phyloP scores from a whole-genome alignment of 2,888 invertebrate genomes.

The Arrhopalites spinosus region DNA sequence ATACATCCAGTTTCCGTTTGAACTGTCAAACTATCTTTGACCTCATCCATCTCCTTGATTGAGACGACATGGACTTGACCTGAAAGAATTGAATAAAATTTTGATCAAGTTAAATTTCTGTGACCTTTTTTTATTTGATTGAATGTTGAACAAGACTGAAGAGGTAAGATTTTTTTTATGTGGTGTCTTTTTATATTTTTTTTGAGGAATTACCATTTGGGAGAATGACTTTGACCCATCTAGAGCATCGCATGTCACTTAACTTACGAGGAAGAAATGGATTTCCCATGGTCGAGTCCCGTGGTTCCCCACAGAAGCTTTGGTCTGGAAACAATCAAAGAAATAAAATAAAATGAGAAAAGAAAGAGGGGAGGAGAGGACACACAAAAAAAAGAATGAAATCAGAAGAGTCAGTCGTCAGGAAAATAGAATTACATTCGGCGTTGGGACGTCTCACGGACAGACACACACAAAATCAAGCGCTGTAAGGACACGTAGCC shows the following conservation, averaged over 20 bases:
- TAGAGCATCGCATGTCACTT: constrained; percentile 54
- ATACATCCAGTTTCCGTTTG: constrained; percentile 54
- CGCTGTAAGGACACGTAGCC: neutral
- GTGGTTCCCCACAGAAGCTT: constrained; percentile 35
- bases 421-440: constrained; percentile 20
- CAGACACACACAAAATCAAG: neutral
- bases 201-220: constrained; percentile 39
- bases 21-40: constrained; percentile 51
- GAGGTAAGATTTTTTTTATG: no score
- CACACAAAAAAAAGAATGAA: neutral
- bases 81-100: no score
- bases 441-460: neutral
- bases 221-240: constrained; percentile 55
- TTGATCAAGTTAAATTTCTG: no score
- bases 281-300: constrained; percentile 52
- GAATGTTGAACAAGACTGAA: no score
- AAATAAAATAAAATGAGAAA: neutral
- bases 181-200: no score
- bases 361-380: neutral
- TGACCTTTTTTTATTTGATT: no score
- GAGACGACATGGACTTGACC: constrained; percentile 54
- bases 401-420: neutral
- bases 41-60: constrained; percentile 55
- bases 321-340: constrained; percentile 16
- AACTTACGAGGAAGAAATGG: constrained; percentile 54